These are phyloP conservation scores for Dreissena rostriformis DNA, from an alignment of 1,140 invertebrate species.

Conservation along the genomic window DNA sequence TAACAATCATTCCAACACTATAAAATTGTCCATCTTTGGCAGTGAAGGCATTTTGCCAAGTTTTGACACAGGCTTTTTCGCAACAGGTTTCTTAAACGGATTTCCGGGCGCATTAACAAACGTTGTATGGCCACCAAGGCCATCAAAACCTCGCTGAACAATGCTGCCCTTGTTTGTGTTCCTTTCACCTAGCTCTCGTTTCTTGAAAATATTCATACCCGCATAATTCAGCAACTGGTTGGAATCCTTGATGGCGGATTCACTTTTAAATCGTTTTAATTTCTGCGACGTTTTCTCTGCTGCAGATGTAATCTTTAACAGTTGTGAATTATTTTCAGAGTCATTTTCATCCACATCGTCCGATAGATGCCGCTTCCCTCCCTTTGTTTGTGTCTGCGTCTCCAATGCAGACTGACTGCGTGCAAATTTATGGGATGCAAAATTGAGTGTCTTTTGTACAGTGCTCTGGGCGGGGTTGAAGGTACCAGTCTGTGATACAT, in stretches of 20 bases:
- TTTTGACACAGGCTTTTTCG: background rate
- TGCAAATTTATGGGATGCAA: too few species aligned
- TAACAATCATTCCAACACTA: slow-evolving; percentile 31
- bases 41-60: slow-evolving; percentile 34
- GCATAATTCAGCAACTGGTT: slow-evolving; percentile 42
- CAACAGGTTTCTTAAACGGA: slow-evolving; percentile 42
- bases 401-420: too few species aligned
- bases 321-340: slow-evolving; percentile 30
- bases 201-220: slow-evolving; percentile 56
- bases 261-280: slow-evolving; percentile 41
- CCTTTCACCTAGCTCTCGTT: slow-evolving; percentile 36
- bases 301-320: slow-evolving; percentile 45
- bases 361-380: background rate
- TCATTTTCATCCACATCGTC: background rate
- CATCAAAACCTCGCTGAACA: slow-evolving; percentile 45
- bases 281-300: slow-evolving; percentile 39
- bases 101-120: slow-evolving; percentile 21
- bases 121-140: slow-evolving; percentile 51
- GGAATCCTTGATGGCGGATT: slow-evolving; percentile 23
- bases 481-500: background rate
- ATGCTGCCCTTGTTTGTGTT: slow-evolving; percentile 24
- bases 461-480: background rate
- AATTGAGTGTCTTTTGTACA: background rate
- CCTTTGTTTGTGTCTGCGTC: background rate
- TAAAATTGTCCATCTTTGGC: slow-evolving; percentile 45